A percentile compares a stretch with the other conserved stretches of the same genome.
phyloP scores from a whole-genome alignment of 2,888 invertebrate genomes.

The Microctonus hyperodae region DNA sequence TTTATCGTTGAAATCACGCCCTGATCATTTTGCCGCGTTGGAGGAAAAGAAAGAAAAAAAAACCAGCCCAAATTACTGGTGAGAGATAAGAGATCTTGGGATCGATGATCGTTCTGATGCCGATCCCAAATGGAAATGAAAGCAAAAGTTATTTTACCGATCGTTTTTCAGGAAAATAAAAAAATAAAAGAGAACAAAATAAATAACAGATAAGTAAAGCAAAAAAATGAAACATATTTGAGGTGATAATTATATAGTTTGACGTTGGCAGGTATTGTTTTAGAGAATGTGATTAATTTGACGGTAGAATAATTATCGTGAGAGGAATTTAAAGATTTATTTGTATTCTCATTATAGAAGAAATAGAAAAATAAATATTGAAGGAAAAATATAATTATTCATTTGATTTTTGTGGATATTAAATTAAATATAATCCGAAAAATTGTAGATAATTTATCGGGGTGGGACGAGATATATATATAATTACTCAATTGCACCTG shows the following conservation, averaged over 20 bases:
- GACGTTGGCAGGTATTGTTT: conserved; percentile 10
- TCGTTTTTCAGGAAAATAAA: conserved; percentile 4
- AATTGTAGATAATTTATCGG: conserved; percentile 30
- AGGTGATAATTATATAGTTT: conserved; percentile 18
- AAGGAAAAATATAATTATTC: background rate
- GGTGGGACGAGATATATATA: conserved; percentile 20
- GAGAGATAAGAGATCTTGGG: conserved; percentile 23
- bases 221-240: conserved; percentile 1
- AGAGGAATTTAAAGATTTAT: background rate
- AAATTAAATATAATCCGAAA: background rate
- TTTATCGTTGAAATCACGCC: conserved; percentile 29
- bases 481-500: conserved; percentile 45
- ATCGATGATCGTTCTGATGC: conserved; percentile 19
- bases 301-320: conserved; percentile 1
- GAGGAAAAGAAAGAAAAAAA: background rate
- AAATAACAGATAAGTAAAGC: background rate
- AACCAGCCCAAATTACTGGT: background rate
- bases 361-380: background rate
- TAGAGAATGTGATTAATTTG: background rate
- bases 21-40: conserved; percentile 20
- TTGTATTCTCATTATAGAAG: background rate
- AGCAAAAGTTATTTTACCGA: background rate
- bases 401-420: background rate
- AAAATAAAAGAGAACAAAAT: background rate
- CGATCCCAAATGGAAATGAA: background rate